These are phyloP conservation scores for Bombus consobrinus DNA, from an alignment of 1,140 invertebrate genomes.

Conservation along the genomic window DNA sequence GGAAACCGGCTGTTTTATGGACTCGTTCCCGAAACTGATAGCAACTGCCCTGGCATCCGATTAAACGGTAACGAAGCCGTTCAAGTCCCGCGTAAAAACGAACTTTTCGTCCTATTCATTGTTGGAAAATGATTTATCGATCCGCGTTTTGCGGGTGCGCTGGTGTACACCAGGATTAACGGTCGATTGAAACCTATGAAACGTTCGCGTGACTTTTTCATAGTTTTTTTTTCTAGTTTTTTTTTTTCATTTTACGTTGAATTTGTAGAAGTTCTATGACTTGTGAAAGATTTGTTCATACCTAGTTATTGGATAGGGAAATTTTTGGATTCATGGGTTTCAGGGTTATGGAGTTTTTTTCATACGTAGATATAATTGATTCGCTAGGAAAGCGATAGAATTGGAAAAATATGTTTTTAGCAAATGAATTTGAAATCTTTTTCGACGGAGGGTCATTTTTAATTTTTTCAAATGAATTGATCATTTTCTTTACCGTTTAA, in stretches of 20 bases:
- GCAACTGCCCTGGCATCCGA: background rate
- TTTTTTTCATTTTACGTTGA: background rate
- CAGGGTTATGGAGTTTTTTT: background rate
- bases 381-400: background rate
- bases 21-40: background rate
- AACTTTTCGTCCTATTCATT: background rate
- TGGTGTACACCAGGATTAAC: background rate
- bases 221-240: background rate
- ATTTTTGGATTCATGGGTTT: background rate
- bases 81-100: background rate
- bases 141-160: background rate
- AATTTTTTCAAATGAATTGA: no score
- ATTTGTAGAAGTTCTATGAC: background rate
- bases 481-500: no score
- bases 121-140: constrained; percentile 12
- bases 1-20: constrained; percentile 16
- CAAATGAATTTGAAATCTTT: no score
- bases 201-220: background rate
- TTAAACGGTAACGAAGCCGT: background rate
- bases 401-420: background rate
- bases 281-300: background rate
- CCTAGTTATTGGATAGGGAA: background rate
- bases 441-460: no score
- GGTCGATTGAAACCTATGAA: background rate
- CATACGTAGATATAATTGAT: background rate